phyloP scores from a whole-genome alignment of 2,113 vertebrate species.

The Cololabis saira region DNA sequence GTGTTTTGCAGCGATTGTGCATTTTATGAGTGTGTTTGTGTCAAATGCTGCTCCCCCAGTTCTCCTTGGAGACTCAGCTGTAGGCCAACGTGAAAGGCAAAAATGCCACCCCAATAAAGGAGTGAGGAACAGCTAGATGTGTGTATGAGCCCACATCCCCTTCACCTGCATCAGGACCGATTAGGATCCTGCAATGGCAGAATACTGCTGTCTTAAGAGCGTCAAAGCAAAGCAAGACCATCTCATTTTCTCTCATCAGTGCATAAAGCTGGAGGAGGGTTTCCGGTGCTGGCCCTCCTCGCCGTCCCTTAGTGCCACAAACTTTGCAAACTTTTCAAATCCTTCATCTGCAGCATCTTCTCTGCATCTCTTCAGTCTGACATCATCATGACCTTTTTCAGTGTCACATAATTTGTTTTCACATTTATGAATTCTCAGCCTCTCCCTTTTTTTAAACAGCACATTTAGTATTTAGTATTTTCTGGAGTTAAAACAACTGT shows the following conservation, averaged over 20 bases:
- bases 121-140: background rate
- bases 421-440: background rate
- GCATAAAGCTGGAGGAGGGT: constrained; percentile 42
- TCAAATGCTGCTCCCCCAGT: constrained; percentile 26
- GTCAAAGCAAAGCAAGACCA: constrained; percentile 54
- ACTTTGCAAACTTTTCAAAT: constrained; percentile 39
- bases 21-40: constrained; percentile 27
- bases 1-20: constrained; percentile 41
- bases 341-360: constrained; percentile 19
- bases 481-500: too few species aligned
- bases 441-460: background rate
- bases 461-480: background rate
- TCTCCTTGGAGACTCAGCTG: constrained; percentile 28
- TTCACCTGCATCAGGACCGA: constrained; percentile 25
- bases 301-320: constrained; percentile 34
- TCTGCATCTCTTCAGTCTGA: constrained; percentile 15
- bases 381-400: constrained; percentile 2
- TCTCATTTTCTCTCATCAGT: constrained; percentile 69
- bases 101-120: background rate
- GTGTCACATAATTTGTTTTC: background rate
- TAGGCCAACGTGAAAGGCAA: constrained; percentile 27
- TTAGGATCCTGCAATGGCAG: constrained; percentile 20
- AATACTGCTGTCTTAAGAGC: constrained; percentile 33
- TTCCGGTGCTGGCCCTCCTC: constrained; percentile 51
- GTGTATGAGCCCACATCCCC: constrained; percentile 3